Evolutionary conservation across 1,140 invertebrate genomes (phyloP), one percentile per base, ranked within the genome.

Genomic region (Alviniconcha marisindica): DNA sequence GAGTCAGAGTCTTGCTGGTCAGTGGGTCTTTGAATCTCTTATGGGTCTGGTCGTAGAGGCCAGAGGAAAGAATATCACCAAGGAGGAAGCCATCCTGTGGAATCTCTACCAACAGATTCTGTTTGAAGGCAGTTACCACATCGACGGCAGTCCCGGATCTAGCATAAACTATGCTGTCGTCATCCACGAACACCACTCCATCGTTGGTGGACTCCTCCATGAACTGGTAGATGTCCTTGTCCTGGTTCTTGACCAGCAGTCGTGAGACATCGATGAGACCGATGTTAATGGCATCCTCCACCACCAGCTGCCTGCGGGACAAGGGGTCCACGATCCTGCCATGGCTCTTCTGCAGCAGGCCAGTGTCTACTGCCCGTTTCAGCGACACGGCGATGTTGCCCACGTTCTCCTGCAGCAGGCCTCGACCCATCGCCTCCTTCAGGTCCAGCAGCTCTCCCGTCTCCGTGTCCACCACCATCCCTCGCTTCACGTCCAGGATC

Each of bases 251-350:
- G 87, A 98, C 86, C 15, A 89, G 93, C 18, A 96, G 97, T 48
- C 96, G 96, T 73, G 96, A 95, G 33, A 96, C 95, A 94, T 97
- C 96, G 89, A 98, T 95, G 80, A 97, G 95, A 51, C 96, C 96
- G 90, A 95, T 95, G 90, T 95, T 95, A 87, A 97, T 96, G 66
- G 96, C 96, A 87, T 95, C 94, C 92, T 96, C 95, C 63, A 96
- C 96, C 81, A 95, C 95, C 56, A 97, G 63, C 78, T 88, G 97
- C 95, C 83, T 85, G 40, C 85, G 81, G 15, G 88, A 87, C 31
- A 87, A 94, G 14, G 97, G 97, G 92, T 97, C 96, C 85, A 97
- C 94, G 93, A 98, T 97, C 51, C 95, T 93, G 54, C 96, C 96
- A 51, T 95, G 88, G 95, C 82, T 88, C 69, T 69, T 84, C 44